Evolutionary conservation across 2,888 invertebrate genomes (phyloP), one percentile per base, ranked within the genome.

Genomic region (Pollenia labialis): DNA sequence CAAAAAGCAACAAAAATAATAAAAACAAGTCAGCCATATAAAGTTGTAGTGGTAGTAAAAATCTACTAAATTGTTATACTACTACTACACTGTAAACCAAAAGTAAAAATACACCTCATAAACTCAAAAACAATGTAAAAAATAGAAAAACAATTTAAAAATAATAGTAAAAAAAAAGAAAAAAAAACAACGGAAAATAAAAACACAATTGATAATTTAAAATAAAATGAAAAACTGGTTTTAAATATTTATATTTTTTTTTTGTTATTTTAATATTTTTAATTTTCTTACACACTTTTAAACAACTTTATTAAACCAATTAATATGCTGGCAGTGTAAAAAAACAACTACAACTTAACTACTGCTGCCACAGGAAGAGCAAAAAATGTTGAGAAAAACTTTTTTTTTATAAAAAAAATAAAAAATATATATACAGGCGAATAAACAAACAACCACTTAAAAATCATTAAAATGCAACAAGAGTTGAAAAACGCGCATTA

Each of bases 251-350:
- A 81, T 81, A 14, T 66, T 66, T 12, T 18, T 74, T 42, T 50
- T 58, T 50, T 58, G n/a, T 74, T 72, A 7, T 54, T 54, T 48
- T 56, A 50, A 54, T 14, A 60, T 54, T 72, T 44, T 46, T 50
- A 68, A 23, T 32, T 68, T 46, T 72, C 44, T 46, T 50, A 68
- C 23, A 44, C 54, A 76, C 40, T 71, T 83, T 48, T 10, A 50
- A 48, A 44, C 46, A 72, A 84, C 60, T 84, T 74, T 68, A 77
- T 77, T 82, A 76, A 75, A 66, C 50, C 74, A 84, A 85, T 87
- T 87, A 87, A 87, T 87, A 87, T 87, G 84, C 87, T 85, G 87
- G 72, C 77, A 81, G 81, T 77, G 87, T 87, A 77, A 74, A 42
- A 66, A 16, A 69, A 77, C 64, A 60, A 74, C 32, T 54, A 56